Evolutionary conservation across 1,140 invertebrate species (phyloP).

Genomic region (Panulirus ornatus): DNA sequence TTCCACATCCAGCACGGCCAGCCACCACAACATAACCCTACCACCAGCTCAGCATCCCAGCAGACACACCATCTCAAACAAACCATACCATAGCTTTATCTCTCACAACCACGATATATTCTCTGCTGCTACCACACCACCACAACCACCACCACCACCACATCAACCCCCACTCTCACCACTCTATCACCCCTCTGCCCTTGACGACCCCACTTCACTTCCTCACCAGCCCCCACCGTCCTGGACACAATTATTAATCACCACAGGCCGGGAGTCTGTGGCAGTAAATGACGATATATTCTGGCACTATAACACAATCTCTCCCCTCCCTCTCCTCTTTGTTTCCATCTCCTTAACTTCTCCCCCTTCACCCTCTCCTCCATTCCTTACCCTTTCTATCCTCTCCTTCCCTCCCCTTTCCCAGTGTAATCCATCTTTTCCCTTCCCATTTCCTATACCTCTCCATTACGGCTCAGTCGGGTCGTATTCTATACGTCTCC

Average conservation of each 20-base stretch:
- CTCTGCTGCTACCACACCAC: not conserved
- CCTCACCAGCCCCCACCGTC: not conserved
- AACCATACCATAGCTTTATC: too few species aligned
- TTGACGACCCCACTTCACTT: not conserved
- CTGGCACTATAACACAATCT: not conserved
- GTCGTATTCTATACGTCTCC: too few species aligned
- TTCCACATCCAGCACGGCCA: not conserved
- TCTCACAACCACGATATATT: too few species aligned
- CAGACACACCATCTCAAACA: too few species aligned
- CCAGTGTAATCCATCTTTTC: not conserved
- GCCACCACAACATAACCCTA: too few species aligned
- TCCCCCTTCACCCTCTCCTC: not conserved
- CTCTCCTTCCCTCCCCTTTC: not conserved
- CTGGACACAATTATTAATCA: not conserved
- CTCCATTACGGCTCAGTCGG: too few species aligned
- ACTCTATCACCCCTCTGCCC: not conserved
- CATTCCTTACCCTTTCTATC: not conserved
- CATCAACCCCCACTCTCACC: not conserved
- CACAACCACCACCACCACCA: not conserved
- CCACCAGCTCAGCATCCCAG: too few species aligned
- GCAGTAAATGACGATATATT: constrained; percentile 2
- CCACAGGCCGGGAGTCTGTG: not conserved
- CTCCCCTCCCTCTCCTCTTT: not conserved
- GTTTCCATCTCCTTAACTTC: not conserved
- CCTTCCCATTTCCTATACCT: not conserved